phyloP scores from a whole-genome alignment of 2,113 vertebrate species.

The Prinia subflava region DNA sequence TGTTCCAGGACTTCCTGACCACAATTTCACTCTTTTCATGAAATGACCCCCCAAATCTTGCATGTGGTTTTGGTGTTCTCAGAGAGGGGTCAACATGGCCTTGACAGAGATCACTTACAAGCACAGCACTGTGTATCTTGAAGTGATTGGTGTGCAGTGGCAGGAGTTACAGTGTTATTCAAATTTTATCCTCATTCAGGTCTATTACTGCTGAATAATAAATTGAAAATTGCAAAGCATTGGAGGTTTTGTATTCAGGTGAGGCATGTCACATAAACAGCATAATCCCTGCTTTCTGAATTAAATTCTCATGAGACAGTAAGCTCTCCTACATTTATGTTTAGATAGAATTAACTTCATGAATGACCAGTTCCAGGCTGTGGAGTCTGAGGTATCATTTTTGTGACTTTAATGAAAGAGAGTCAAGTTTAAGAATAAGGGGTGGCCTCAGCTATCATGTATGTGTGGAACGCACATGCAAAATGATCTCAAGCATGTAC shows the following conservation, averaged over 20 bases:
- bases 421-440: not conserved
- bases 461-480: not conserved
- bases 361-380: not conserved
- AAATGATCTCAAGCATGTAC: not conserved
- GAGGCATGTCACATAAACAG: not conserved
- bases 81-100: not conserved
- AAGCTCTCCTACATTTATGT: not conserved
- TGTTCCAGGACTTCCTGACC: not conserved
- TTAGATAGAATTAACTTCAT: not conserved
- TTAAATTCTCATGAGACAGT: not conserved
- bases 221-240: not conserved
- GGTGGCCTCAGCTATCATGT: fast-evolving
- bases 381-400: not conserved
- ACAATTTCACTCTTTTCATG: not conserved
- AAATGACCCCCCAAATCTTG: not conserved
- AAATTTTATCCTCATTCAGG: not conserved
- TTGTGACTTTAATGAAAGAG: not conserved
- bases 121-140: not conserved
- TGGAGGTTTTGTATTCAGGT: not conserved
- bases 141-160: not conserved
- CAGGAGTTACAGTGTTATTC: not conserved
- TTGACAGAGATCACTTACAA: not conserved
- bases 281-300: not conserved
- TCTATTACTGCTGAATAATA: not conserved
- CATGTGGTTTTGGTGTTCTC: not conserved